phyloP scores from a whole-genome alignment of 2,888 invertebrate species.

The Sarcophaga variegata region DNA sequence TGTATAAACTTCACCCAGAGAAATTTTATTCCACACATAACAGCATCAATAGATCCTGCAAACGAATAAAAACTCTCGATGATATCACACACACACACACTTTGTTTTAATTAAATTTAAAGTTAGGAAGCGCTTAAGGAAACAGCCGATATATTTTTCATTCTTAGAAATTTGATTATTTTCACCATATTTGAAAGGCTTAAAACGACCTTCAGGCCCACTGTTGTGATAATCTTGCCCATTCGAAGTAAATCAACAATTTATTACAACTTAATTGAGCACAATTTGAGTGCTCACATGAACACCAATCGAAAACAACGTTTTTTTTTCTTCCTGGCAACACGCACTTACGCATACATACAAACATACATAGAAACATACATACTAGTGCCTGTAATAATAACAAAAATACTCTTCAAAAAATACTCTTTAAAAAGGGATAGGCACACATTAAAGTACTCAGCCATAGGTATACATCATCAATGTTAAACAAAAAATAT shows the following conservation, averaged over 20 bases:
- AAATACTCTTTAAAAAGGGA: neutral
- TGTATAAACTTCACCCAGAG: too few species aligned
- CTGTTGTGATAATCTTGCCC: conserved; percentile 32
- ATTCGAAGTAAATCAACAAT: conserved; percentile 56
- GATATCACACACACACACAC: too few species aligned
- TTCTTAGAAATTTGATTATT: neutral
- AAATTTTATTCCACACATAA: too few species aligned
- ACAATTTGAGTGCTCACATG: conserved; percentile 49
- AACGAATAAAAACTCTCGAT: too few species aligned
- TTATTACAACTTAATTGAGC: conserved; percentile 61
- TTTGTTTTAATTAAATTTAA: too few species aligned
- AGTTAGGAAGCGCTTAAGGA: too few species aligned
- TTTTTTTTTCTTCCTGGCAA: neutral
- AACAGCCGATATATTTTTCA: too few species aligned
- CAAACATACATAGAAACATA: neutral
- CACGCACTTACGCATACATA: neutral
- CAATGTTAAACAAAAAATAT: too few species aligned
- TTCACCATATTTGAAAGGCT: too few species aligned
- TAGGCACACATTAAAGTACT: neutral
- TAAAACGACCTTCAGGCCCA: neutral
- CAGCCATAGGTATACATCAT: too few species aligned
- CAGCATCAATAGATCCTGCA: too few species aligned
- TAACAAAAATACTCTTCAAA: neutral
- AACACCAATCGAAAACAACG: conserved; percentile 10
- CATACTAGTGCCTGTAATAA: neutral